Evolutionary conservation across 1,140 invertebrate species (phyloP), one percentile per base, ranked within the genome.

Genomic region (Aethina tumida): DNA sequence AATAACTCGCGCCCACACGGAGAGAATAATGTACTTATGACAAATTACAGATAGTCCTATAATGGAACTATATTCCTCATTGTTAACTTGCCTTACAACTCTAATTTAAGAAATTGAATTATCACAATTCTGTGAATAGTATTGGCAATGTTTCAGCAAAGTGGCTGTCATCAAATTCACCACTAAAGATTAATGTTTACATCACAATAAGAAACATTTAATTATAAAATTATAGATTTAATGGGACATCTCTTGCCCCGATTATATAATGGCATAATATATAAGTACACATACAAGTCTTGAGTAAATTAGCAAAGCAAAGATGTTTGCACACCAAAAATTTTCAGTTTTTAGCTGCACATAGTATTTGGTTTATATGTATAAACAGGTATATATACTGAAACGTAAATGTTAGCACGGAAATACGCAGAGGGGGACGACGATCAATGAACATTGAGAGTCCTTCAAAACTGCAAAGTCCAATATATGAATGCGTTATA

Each of bases 281-380:
- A 19, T 33, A 33, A 33, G 31, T 33, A 33, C 31, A 33, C 16
- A 16, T 9, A 33, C 22, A 32, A 18, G n/a, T 24, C n/a, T 24
- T 33, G 22, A 33, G 22, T 20, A 33, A 10, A 12, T 17, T 18
- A 20, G 16, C 31, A 33, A 33, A 33, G 31, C 31, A 33, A 33
- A 33, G 16, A 30, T n/a, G 12, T n/a, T 12, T 33, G 27, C 25
- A 30, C n/a, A 30, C 19, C n/a, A 29, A 31, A 39, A 39, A 30
- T 20, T 12, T 20, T 30, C 27, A 39, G 14, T 39, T 30, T 30
- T 25, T 30, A 32, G 37, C 28, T 38, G 36, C 36, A 13, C 17
- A 10, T 38, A 10, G 17, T 15, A 18, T 29, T 4, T 10, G 6
- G n/a, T n/a, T 17, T 31, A 10, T 31, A 17, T 31, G 10, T 31